Evolutionary conservation across 92 coral and sea anemone genomes (phyloP), one percentile per base, ranked within the genome.

Genomic region (Bergia sp.): DNA sequence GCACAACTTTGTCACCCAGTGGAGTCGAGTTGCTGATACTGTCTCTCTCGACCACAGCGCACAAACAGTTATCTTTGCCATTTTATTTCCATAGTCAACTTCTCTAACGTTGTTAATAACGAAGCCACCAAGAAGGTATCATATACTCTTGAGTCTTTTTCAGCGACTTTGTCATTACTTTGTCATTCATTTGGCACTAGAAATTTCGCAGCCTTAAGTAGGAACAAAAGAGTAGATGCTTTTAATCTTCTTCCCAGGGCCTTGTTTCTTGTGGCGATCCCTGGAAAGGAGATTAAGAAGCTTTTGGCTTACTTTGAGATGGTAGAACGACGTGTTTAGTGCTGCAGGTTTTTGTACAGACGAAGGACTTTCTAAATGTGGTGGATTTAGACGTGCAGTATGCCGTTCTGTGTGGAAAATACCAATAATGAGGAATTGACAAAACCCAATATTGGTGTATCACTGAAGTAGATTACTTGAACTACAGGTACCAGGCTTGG

Each of bases 1-100:
- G 98, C 98, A 12, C 91, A 89, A 75, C 91, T 95, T 21, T 94
- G 94, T 47, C 98, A 95, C 9, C 98, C 98, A 11, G 16, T 94
- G 69, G 98, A 95, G 81, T 95, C 98, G 40, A 95, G 88, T 84
- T 95, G 98, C 69, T 95, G 85, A 92, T 57, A 40, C 69, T 20
- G 23, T 61, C 36, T 12, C 78, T 74, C 2, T 36, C 11, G 69
- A 61, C 29, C 29, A 18, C 69, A 0, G 69, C 41, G n/a, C 50
- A 37, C 12, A 29, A 29, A 29, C 29, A 29, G 29, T 29, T 23
- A n/a, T 13, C 38, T 71, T 8, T 20, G 38, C 38, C 29, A 29
- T 29, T 71, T 36, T n/a, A 0, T n/a, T 4, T 21, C 15, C 76
- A 37, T 75, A 41, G 44, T 3, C 12, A 29, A 5, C 18, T 12